phyloP scores from a whole-genome alignment of 2,888 invertebrate species.

The Drosophila hamatofila region DNA sequence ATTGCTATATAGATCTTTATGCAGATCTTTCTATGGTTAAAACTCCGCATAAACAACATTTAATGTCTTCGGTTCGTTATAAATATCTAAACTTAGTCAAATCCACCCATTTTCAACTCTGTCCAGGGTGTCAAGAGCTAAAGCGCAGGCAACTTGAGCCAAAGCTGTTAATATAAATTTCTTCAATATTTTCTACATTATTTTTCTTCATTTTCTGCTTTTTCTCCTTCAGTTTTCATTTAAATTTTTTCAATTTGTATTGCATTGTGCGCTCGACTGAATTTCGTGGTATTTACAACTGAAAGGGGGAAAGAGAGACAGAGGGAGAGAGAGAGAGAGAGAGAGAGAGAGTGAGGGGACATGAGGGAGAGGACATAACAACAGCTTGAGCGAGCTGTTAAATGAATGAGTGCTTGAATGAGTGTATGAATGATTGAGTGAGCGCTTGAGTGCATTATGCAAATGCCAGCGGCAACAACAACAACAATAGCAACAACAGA shows the following conservation, averaged over 20 bases:
- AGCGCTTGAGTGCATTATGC: slow-evolving; percentile 59
- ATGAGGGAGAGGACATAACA: slow-evolving; percentile 43
- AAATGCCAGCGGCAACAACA: slow-evolving; percentile 42
- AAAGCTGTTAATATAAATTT: slow-evolving; percentile 1
- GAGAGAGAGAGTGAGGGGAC: not conserved
- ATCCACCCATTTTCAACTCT: not conserved
- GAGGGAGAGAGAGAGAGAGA: not conserved
- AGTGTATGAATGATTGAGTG: slow-evolving; percentile 51
- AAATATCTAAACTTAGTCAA: no score
- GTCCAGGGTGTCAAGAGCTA: not conserved
- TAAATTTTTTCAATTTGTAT: slow-evolving; percentile 35
- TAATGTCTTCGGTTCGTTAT: no score
- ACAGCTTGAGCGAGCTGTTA: slow-evolving; percentile 42
- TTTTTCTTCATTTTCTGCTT: not conserved
- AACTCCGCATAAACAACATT: no score
- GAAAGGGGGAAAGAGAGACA: not conserved
- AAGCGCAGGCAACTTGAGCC: not conserved
- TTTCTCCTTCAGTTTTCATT: not conserved
- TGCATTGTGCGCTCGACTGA: slow-evolving; percentile 53
- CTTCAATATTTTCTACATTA: slow-evolving; percentile 9
- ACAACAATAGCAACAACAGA: slow-evolving; percentile 11
- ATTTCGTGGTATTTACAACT: slow-evolving; percentile 54
- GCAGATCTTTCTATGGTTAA: no score
- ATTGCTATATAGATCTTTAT: no score
- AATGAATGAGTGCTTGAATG: slow-evolving; percentile 35